phyloP scores from a whole-genome alignment of 2,113 vertebrate genomes.

The Pluvianellus socialis region DNA sequence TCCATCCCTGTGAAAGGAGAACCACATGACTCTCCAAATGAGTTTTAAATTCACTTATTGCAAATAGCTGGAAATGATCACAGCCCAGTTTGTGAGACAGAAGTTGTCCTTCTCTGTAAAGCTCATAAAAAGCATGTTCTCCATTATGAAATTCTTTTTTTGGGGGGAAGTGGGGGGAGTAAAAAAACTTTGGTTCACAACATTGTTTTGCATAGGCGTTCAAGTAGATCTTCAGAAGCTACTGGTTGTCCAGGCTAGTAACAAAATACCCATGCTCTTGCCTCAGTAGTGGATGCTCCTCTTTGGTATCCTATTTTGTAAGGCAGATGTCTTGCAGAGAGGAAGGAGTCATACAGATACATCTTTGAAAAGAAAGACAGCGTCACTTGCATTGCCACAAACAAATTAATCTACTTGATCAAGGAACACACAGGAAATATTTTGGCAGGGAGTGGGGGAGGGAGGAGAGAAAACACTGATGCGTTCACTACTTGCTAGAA shows the following conservation, averaged over 20 bases:
- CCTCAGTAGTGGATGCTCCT: background rate
- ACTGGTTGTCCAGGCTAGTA: background rate
- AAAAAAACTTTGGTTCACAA: background rate
- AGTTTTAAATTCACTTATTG: background rate
- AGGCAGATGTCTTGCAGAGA: background rate
- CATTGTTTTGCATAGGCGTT: background rate
- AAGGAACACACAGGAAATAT: background rate
- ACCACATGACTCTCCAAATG: background rate
- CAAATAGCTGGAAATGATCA: background rate
- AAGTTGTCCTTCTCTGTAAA: background rate
- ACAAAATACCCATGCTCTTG: background rate
- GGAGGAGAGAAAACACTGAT: background rate
- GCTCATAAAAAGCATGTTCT: background rate
- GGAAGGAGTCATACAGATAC: slow-evolving; percentile 60
- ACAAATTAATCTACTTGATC: background rate
- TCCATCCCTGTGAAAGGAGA: background rate
- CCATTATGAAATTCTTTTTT: background rate
- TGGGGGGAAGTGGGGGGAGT: background rate
- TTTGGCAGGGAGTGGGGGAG: background rate
- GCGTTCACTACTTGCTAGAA: background rate
- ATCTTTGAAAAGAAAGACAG: slow-evolving; percentile 61
- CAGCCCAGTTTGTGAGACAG: background rate
- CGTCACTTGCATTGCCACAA: background rate
- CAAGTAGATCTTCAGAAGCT: background rate
- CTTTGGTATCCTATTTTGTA: slow-evolving; percentile 17